These are phyloP conservation scores for Diadema setosum DNA, from an alignment of 35 echinoderm and acorn worm genomes.

Conservation along the genomic window DNA sequence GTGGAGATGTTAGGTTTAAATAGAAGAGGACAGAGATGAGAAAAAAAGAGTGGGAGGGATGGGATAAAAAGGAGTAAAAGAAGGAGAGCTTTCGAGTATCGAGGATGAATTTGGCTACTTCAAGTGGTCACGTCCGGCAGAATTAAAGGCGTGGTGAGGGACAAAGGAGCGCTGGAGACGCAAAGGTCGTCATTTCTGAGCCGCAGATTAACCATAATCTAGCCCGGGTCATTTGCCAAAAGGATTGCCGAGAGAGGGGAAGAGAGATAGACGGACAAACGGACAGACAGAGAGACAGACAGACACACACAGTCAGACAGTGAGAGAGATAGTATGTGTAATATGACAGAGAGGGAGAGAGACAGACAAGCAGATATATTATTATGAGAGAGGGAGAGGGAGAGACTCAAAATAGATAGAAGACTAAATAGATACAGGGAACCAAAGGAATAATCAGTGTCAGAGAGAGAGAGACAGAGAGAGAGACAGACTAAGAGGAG, in stretches of 20 bases:
- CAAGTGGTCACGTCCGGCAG: neutral
- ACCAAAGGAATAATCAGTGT: neutral
- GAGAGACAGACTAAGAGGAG: neutral
- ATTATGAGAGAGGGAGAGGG: neutral
- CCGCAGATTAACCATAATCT: neutral
- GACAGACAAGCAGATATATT: neutral
- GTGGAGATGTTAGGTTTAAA: too few species aligned
- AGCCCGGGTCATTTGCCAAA: neutral
- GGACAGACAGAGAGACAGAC: neutral
- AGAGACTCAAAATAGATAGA: neutral
- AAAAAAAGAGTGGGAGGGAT: neutral
- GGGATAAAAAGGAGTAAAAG: neutral
- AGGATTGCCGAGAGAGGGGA: neutral
- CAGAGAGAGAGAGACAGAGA: neutral
- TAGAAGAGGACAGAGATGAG: neutral
- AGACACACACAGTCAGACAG: neutral
- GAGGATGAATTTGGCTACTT: neutral
- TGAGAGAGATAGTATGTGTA: neutral
- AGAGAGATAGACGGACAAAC: neutral
- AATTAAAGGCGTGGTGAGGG: constrained; percentile 3
- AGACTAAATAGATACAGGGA: neutral
- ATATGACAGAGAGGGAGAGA: neutral
- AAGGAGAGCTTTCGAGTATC: neutral
- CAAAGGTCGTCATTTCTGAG: neutral
- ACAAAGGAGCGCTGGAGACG: neutral